These are phyloP conservation scores for Lophotriccus pileatus DNA, from an alignment of 2,797 vertebrate genomes.

Conservation along the genomic window DNA sequence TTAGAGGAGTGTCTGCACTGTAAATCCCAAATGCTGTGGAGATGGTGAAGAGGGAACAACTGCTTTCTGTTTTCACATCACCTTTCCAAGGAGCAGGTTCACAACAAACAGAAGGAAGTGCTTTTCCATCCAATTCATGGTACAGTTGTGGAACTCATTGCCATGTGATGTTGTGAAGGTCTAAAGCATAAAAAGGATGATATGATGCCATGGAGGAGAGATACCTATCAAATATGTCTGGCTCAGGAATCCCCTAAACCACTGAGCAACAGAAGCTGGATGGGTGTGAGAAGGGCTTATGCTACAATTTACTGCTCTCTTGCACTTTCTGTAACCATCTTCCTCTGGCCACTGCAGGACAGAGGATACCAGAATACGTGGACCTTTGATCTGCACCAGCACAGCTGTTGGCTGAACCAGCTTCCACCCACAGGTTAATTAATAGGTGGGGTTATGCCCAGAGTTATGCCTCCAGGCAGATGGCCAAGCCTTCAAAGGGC, in stretches of 20 bases:
- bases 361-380: neutral
- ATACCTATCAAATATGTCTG: neutral
- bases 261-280: neutral
- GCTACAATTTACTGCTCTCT: neutral
- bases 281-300: neutral
- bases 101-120: neutral
- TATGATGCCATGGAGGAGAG: neutral
- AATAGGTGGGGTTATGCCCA: neutral
- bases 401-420: neutral
- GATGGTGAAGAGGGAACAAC: neutral
- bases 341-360: neutral
- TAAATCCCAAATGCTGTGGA: neutral
- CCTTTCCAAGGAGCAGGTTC: neutral
- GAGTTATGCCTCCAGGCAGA: neutral
- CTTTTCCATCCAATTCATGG: neutral
- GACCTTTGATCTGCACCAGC: neutral
- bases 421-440: conserved; percentile 5
- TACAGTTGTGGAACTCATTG: neutral
- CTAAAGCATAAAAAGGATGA: neutral
- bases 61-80: neutral
- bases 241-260: neutral
- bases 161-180: rapidly evolving
- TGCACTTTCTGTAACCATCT: neutral
- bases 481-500: conserved; percentile 34
- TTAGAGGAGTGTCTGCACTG: neutral